Evolutionary conservation across 2,113 vertebrate genomes (phyloP).

Genomic region (Micromys minutus): DNA sequence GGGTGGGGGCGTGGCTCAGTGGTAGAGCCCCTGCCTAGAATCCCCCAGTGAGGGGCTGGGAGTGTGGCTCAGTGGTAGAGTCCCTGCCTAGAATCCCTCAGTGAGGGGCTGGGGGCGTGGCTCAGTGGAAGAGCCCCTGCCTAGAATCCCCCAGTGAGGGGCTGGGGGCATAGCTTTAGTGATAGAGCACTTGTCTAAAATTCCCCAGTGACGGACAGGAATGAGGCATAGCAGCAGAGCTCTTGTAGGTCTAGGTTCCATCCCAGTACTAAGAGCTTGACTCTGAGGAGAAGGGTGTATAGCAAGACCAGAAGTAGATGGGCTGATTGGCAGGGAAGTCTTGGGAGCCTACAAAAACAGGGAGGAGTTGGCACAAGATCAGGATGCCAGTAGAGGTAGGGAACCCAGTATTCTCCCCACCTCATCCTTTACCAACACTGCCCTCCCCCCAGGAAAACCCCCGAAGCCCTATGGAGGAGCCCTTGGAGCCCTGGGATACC

Average conservation of each 20-base stretch:
- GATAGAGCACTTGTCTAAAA: neutral
- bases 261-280: neutral
- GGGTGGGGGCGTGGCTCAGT: neutral
- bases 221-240: neutral
- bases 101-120: neutral
- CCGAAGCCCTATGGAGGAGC: constrained; percentile 73
- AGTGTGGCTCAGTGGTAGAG: neutral
- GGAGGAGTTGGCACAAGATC: accelerated
- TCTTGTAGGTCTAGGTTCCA: neutral
- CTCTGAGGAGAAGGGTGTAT: neutral
- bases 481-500: constrained; percentile 74
- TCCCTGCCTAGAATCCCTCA: neutral
- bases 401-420: neutral
- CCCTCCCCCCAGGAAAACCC: constrained; percentile 61
- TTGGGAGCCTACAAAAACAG: neutral
- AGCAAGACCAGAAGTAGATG: neutral
- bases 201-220: neutral
- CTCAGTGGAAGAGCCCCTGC: neutral
- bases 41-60: neutral
- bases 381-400: no score
- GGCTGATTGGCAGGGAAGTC: neutral
- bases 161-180: neutral
- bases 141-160: neutral
- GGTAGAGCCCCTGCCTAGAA: neutral
- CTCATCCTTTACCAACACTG: neutral